phyloP scores from a whole-genome alignment of 2,888 invertebrate species.

The Hirtodrosophila trivittata region DNA sequence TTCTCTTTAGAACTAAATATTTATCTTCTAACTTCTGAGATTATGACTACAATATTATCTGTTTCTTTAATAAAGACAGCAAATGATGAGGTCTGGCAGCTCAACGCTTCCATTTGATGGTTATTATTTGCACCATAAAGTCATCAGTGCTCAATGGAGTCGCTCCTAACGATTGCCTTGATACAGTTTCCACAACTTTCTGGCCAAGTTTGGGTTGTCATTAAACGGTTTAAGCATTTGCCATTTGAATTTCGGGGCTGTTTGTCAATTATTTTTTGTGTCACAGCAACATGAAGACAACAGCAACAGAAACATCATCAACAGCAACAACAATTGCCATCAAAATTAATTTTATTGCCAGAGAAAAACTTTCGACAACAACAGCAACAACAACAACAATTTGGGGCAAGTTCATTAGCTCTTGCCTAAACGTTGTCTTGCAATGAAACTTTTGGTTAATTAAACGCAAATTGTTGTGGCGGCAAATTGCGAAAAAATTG shows the following conservation, averaged over 20 bases:
- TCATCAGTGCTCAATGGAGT: neutral
- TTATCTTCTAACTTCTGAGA: no score
- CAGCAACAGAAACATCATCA: slow-evolving; percentile 11
- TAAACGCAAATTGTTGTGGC: slow-evolving; percentile 80
- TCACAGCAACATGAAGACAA: slow-evolving; percentile 14
- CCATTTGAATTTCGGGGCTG: slow-evolving; percentile 37
- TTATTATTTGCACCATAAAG: neutral
- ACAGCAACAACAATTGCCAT: slow-evolving; percentile 58
- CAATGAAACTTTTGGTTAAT: slow-evolving; percentile 69
- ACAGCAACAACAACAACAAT: slow-evolving; percentile 15
- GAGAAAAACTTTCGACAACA: slow-evolving; percentile 76
- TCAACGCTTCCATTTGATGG: neutral
- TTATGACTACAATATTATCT: no score
- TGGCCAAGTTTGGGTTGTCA: slow-evolving; percentile 19
- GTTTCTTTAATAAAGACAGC: no score
- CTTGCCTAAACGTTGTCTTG: slow-evolving; percentile 51
- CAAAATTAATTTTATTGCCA: slow-evolving; percentile 79
- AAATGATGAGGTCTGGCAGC: no score
- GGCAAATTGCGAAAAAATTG: slow-evolving; percentile 79
- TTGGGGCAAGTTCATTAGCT: slow-evolving; percentile 73
- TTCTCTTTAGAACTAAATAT: no score
- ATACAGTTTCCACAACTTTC: slow-evolving; percentile 34
- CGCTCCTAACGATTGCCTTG: slow-evolving; percentile 30
- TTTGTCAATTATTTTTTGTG: slow-evolving; percentile 50
- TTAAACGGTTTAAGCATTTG: slow-evolving; percentile 37